Evolutionary conservation across 2,797 vertebrate genomes (phyloP), one percentile per base, ranked within the genome.

Genomic region (Epinephelus awoara): DNA sequence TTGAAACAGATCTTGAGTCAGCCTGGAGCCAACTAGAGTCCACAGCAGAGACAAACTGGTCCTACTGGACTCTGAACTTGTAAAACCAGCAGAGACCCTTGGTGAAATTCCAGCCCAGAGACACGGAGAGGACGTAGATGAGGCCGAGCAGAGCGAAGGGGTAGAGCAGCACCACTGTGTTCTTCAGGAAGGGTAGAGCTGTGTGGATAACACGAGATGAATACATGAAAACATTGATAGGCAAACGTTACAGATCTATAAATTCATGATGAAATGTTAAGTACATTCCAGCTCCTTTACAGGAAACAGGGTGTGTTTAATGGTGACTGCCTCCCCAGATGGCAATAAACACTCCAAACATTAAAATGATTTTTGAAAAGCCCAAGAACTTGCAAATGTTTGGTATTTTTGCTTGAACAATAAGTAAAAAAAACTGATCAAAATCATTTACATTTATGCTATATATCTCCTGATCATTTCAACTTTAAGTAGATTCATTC

Each of bases 71-170:
- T 88, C 98, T 92, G 91, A 95, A 96, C 82, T 97, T 98, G 89
- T 99, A 99, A 92, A 99, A 99, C 81, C 94, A 96, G 79, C 98
- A 99, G 72, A 99, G 97, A 13, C 95, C 94, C 73, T 47, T 90
- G 5, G 98, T 99, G 89, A 99, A 98, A 93, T 99, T 99, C 98
- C 98, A 99, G 13, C 98, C 97, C 71, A 99, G 92, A 0, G 95
- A 96, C 72, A 99, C 71, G 0, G 98, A 99, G 54, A 99, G 96
- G 82, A 98, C 54, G 42, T 99, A 99, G 21, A 99, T 70, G 29
- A 99, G 80, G 49, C 86, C 91, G 50, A 99, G 96, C 67, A 97
- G 93, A 4, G 97, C 96, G 44, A 99, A 99, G 0, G 98, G 98
- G 78, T 99, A 99, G 59, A 99, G 93, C 69, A 99, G 96, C 79